Evolutionary conservation across 2,888 invertebrate species (phyloP).

Genomic region (Plagodis pulveraria): DNA sequence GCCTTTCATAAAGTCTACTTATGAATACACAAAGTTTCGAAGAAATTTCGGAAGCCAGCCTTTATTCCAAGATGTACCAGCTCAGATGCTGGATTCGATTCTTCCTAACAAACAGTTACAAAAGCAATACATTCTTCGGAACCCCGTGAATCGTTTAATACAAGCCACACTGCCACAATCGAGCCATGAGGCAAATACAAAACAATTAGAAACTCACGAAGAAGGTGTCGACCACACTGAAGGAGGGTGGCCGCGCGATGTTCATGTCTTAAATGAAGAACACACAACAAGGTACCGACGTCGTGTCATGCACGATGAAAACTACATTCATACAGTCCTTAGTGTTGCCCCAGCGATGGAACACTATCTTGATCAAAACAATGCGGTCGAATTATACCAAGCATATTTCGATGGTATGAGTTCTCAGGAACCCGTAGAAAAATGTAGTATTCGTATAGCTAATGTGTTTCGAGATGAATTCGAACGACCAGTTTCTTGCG

Average conservation of each 20-base stretch:
- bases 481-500: constrained; percentile 81
- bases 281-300: constrained; percentile 90
- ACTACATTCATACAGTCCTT: constrained; percentile 87
- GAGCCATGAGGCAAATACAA: constrained; percentile 86
- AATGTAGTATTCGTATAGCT: constrained; percentile 84
- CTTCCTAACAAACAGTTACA: constrained; percentile 65
- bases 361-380: constrained; percentile 90
- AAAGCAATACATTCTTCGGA: constrained; percentile 74
- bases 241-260: constrained; percentile 94
- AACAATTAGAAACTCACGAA: constrained; percentile 82
- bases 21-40: constrained; percentile 78
- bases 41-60: constrained; percentile 79
- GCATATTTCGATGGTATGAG: constrained; percentile 87
- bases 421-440: constrained; percentile 79
- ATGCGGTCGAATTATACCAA: constrained; percentile 92
- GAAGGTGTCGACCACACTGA: constrained; percentile 90
- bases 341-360: constrained; percentile 84
- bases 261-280: constrained; percentile 87
- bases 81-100: constrained; percentile 72
- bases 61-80: constrained; percentile 72
- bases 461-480: constrained; percentile 88
- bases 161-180: constrained; percentile 77
- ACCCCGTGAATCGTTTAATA: constrained; percentile 78
- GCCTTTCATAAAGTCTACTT: constrained; percentile 60
- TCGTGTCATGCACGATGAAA: constrained; percentile 92